Percentiles rank a stretch among this genome's conserved stretches.
Evolutionary conservation across 2,797 vertebrate genomes (phyloP).

Genomic region (Rhynchotus rufescens): DNA sequence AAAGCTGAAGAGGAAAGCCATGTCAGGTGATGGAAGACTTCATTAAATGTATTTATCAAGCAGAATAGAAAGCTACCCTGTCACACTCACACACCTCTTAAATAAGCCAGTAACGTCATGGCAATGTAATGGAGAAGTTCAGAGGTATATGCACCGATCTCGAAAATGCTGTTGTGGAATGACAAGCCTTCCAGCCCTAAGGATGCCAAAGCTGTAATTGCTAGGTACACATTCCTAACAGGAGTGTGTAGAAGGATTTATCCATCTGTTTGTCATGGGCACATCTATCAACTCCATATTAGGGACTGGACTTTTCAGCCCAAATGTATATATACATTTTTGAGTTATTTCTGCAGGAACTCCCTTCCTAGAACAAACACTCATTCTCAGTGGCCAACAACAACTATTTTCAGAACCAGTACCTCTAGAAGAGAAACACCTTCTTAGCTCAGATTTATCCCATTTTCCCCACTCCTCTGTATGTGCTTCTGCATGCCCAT

Average conservation of each 20-base stretch:
- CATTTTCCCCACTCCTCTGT: accelerated
- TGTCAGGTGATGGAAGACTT: neutral
- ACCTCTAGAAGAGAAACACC: neutral
- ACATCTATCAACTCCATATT: neutral
- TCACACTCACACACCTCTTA: neutral
- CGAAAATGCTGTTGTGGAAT: neutral
- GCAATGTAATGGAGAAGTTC: neutral
- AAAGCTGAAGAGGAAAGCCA: neutral
- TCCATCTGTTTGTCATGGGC: neutral
- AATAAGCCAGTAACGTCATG: neutral
- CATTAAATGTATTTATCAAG: neutral
- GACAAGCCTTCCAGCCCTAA: neutral
- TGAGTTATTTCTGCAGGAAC: neutral
- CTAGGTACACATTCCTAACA: neutral
- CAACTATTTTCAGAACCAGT: neutral
- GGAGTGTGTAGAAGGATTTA: neutral
- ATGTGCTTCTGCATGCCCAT: neutral
- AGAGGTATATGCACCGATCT: neutral
- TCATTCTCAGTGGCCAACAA: neutral
- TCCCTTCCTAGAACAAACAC: neutral
- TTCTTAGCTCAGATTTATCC: neutral
- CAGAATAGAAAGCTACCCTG: neutral
- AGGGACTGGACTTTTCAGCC: neutral
- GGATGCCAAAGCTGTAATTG: neutral
- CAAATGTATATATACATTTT: neutral